phyloP scores from a whole-genome alignment of 1,140 invertebrate species.

The Anoplolepis gracilipes region DNA sequence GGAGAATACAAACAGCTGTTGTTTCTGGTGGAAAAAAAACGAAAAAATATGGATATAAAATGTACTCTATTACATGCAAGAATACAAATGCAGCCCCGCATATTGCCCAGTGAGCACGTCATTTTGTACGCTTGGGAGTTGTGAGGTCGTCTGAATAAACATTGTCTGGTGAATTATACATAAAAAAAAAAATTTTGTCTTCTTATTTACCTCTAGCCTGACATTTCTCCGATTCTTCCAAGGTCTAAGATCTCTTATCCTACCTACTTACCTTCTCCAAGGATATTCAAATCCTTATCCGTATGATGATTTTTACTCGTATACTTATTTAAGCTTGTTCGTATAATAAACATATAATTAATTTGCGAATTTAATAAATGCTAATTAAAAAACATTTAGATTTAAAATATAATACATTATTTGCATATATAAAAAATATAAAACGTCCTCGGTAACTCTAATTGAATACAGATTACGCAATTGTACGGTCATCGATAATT shows the following conservation, averaged over 20 bases:
- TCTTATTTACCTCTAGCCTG: conserved; percentile 71
- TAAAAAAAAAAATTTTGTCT: conserved; percentile 74
- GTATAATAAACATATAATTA: neutral
- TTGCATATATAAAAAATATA: neutral
- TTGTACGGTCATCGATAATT: neutral
- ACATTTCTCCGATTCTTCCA: neutral
- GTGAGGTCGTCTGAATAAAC: conserved; percentile 90
- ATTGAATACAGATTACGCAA: neutral
- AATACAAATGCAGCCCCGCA: conserved; percentile 85
- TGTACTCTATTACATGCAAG: conserved; percentile 76
- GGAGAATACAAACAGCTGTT: conserved; percentile 78
- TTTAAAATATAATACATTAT: neutral
- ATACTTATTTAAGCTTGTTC: neutral
- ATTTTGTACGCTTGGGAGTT: conserved; percentile 88
- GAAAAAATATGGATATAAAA: conserved; percentile 65
- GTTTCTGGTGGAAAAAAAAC: conserved; percentile 70
- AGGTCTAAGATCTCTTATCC: neutral
- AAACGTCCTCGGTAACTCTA: too few species aligned
- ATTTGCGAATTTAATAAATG: conserved; percentile 6
- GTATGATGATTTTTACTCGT: neutral
- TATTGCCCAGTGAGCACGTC: conserved; percentile 87
- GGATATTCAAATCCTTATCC: neutral
- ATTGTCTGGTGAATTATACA: conserved; percentile 89
- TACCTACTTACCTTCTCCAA: neutral
- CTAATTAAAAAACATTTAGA: neutral